Evolutionary conservation across 2,888 invertebrate species (phyloP), one percentile per base, ranked within the genome.

Genomic region (Xanthorhoe spadicearia): DNA sequence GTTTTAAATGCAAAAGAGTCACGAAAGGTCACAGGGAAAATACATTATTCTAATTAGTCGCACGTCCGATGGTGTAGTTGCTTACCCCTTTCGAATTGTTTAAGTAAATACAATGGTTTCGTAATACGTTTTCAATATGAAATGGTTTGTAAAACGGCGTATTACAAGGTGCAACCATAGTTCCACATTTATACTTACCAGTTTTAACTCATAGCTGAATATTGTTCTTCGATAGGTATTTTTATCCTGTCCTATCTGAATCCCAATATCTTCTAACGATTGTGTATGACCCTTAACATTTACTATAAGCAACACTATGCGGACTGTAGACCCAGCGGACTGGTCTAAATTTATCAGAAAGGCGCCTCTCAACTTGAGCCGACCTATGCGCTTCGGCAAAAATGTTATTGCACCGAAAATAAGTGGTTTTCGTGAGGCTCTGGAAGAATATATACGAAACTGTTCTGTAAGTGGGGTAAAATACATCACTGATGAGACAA

Each of bases 291-390:
- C 13, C 38, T 43, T 13, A 48, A 48, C 15, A 15, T n/a, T 46
- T 46, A 46, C n/a, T 0, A 49, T 18, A 43, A 55, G 10, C 19
- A 46, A 23, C 0, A 49, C 23, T 23, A 71, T 71, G 71, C 71
- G 69, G 2, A 65, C 71, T 9, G 56, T 63, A 38, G 67, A 67
- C 43, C 66, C 71, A 8, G 63, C 54, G 9, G 18, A 7, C 9
- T 66, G 68, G 68, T 50, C 46, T 9, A 56, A 19, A 18, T 55
- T 9, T 6, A 0, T 57, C 0, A 23, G 50, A 17, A 61, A 53
- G 53, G 51, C 63, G 13, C 38, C 60, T 15, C 38, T 52, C 48
- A 52, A 48, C 9, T 46, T 48, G 18, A 9, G 53, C 9, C 32
- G 61, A 4, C 51, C 57, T 32, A 53, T 60, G 59, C 60, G 49